These are phyloP conservation scores for Astreopora myriophthalma DNA, from an alignment of 64 coral and sea anemone genomes.

Conservation along the genomic window DNA sequence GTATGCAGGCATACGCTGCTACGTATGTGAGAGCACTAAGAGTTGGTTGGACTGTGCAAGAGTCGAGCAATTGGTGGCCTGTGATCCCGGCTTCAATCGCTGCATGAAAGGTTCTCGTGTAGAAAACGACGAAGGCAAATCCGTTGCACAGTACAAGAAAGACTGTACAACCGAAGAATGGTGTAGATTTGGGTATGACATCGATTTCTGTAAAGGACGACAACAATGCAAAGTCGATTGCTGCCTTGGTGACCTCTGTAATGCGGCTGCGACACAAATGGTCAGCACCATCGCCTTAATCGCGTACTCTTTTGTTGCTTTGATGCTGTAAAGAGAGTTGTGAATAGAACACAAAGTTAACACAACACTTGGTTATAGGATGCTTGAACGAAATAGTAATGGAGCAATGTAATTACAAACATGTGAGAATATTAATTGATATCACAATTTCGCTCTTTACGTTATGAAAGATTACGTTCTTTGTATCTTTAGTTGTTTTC, in stretches of 20 bases:
- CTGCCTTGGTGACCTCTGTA: constrained; percentile 21
- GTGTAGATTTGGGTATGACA: background rate
- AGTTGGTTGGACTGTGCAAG: constrained; percentile 3
- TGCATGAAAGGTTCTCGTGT: background rate
- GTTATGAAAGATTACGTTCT: no score
- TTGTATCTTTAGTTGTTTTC: no score
- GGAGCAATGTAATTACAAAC: no score
- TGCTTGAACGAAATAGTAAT: no score
- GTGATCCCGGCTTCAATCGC: background rate
- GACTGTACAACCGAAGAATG: background rate
- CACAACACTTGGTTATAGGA: no score
- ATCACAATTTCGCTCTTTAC: no score
- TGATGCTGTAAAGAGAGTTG: background rate
- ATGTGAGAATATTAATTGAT: no score
- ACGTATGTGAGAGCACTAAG: background rate
- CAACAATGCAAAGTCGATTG: background rate
- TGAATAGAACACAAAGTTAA: background rate
- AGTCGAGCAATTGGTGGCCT: background rate
- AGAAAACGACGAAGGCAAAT: background rate
- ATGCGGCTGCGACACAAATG: background rate
- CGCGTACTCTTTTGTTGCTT: background rate
- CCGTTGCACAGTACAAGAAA: background rate
- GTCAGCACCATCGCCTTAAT: background rate
- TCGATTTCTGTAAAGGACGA: background rate
- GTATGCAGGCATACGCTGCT: constrained; percentile 6